phyloP scores from a whole-genome alignment of 2,797 vertebrate species.

The Paramormyrops hopkinsi region DNA sequence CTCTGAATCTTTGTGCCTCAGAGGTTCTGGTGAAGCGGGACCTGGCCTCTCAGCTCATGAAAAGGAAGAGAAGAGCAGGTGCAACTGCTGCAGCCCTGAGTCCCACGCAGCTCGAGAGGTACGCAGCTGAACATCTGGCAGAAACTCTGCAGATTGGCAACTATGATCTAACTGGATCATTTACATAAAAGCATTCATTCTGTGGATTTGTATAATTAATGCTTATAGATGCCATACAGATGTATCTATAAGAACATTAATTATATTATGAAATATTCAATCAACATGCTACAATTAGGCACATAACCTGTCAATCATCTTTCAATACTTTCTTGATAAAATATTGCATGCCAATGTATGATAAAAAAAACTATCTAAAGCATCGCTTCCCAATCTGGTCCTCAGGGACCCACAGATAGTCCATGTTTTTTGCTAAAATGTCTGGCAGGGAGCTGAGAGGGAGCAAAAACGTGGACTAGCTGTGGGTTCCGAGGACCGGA shows the following conservation, averaged over 20 bases:
- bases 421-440: neutral
- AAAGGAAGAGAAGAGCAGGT: conserved; percentile 51
- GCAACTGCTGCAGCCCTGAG: conserved; percentile 30
- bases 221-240: neutral
- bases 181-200: neutral
- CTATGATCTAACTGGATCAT: neutral
- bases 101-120: conserved; percentile 64
- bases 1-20: conserved; percentile 25
- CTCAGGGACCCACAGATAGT: neutral
- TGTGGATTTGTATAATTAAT: neutral
- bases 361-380: neutral
- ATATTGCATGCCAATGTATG: neutral
- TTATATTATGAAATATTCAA: neutral
- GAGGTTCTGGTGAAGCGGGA: conserved; percentile 56
- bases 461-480: neutral
- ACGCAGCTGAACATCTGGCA: conserved; percentile 10
- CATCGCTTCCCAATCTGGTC: neutral
- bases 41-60: conserved; percentile 55
- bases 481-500: neutral
- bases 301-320: neutral
- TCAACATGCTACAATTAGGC: neutral
- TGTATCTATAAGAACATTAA: neutral
- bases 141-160: neutral
- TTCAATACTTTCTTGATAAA: neutral
- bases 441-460: neutral